These are phyloP conservation scores for Hemicordylus capensis DNA, from an alignment of 2,113 vertebrate species.

Conservation along the genomic window DNA sequence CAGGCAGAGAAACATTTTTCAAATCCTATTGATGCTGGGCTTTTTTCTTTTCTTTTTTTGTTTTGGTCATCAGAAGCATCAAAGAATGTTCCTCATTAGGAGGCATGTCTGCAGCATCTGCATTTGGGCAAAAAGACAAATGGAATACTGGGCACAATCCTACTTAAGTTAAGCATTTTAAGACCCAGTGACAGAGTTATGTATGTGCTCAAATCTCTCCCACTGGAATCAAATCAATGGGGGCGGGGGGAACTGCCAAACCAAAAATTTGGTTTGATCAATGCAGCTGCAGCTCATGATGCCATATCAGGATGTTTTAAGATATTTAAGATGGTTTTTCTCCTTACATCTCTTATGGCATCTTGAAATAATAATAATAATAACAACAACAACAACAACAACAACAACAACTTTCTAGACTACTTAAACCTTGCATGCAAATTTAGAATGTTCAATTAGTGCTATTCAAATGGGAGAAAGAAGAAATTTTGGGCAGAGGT, in stretches of 20 bases:
- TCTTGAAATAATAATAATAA: too few species aligned
- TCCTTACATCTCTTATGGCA: neutral
- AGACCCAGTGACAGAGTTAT: neutral
- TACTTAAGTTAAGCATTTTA: neutral
- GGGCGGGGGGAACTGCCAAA: neutral
- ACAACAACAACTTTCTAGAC: neutral
- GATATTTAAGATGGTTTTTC: neutral
- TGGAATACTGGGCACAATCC: neutral
- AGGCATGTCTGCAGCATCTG: conserved; percentile 21
- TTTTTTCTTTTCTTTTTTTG: too few species aligned
- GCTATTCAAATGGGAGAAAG: conserved; percentile 21
- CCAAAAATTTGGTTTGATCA: neutral
- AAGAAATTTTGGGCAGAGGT: conserved; percentile 36
- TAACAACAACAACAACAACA: too few species aligned
- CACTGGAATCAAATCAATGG: neutral
- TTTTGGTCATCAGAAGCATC: too few species aligned
- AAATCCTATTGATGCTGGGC: neutral
- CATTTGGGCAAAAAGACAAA: neutral
- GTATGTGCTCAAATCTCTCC: neutral
- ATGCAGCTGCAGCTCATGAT: too few species aligned
- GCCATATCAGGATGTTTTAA: neutral
- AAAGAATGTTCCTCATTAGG: neutral
- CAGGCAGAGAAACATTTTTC: too few species aligned
- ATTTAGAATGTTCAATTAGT: conserved; percentile 32
- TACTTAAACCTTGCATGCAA: conserved; percentile 54